Base-by-base conservation (phyloP, 2,888 invertebrate genomes). In the Anticlea derivata region DNA sequence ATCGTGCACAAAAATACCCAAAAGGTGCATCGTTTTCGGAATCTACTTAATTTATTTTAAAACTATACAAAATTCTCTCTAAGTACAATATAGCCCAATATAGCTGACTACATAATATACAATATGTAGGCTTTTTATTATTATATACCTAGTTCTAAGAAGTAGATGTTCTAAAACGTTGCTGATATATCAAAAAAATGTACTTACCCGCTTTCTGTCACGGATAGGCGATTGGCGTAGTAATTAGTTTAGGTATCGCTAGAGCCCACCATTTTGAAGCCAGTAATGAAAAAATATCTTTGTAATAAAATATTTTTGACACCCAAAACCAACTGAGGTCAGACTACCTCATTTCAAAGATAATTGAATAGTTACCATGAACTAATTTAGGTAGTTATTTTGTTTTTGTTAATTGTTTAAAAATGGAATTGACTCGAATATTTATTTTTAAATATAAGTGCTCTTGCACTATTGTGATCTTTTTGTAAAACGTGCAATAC, bases 241-340 rank as follows among this genome's bases (percentile, higher is more conserved):
- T 66, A 46, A 61, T 75, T 86, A 87, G 86, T 75, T 76, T 89
- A 88, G 86, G 73, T 75, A 77, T 81, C 88, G 88, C 88, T 88
- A 89, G 88, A 80, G 61, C 79, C 83, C 82, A 80, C 79, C 80
- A 71, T 50, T 38, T 67, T 60, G 50, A 67, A 68, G 69, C 71
- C 68, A 72, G 72, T 70, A 26, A 63, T 70, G 57, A 46, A 65
- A 65, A 57, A 51, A 60, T 60, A 51, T 55, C 61, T n/a, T 17
- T 17, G 17, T 63, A 41, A 13, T 45, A 44, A 53, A 50, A 47
- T 39, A 50, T 13, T 35, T 26, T 27, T 17, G 13, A n/a, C n/a
- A 24, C 56, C 62, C 58, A 64, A 68, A 48, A 39, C 44, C 10
- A n/a, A n/a, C 17, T 7, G 62, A 60, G 62, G 60, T 56, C 43